Evolutionary conservation across 2,113 vertebrate genomes (phyloP).

Genomic region (Mastomys coucha): DNA sequence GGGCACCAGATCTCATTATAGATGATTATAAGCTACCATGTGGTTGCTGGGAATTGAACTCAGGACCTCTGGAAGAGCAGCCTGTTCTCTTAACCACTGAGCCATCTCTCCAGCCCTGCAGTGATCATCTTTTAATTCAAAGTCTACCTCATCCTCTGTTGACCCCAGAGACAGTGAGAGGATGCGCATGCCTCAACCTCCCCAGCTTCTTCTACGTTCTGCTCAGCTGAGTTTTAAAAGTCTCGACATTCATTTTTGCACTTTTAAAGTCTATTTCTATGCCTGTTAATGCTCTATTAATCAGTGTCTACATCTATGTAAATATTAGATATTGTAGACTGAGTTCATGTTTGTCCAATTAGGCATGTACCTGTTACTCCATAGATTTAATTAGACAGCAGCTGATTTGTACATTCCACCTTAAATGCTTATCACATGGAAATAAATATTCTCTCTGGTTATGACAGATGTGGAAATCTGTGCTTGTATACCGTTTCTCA

Average conservation of each 20-base stretch:
- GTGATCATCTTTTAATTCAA: fast-evolving
- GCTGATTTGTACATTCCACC: neutral
- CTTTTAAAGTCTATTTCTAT: neutral
- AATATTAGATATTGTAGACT: neutral
- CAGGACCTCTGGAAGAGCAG: no score
- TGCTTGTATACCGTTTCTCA: fast-evolving
- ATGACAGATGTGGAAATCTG: no score
- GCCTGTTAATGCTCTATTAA: neutral
- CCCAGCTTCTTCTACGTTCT: neutral
- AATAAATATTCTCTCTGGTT: neutral
- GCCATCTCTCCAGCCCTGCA: no score
- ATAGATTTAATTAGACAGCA: neutral
- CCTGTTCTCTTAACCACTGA: no score
- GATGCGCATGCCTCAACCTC: fast-evolving
- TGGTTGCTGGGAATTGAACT: no score
- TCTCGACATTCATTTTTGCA: neutral
- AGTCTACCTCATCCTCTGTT: fast-evolving
- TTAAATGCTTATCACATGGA: neutral
- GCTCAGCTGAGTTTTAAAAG: neutral
- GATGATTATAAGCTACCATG: no score
- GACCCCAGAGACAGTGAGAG: neutral
- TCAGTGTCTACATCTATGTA: neutral
- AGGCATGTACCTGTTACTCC: neutral
- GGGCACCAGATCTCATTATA: no score
- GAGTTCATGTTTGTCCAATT: neutral